phyloP scores from a whole-genome alignment of 2,797 vertebrate genomes.

The Synaphobranchus kaupii region DNA sequence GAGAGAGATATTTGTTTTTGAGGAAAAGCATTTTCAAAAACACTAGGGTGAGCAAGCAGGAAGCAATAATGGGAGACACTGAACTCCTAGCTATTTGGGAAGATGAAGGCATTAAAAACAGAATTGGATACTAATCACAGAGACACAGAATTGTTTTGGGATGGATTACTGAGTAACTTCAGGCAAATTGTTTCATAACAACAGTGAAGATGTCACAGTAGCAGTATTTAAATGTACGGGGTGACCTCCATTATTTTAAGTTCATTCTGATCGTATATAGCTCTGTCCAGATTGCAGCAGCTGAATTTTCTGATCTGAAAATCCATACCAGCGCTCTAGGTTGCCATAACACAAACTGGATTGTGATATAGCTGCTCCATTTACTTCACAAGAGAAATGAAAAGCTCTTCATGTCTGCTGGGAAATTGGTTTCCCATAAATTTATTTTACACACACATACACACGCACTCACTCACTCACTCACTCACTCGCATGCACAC shows the following conservation, averaged over 20 bases:
- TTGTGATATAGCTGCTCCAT: background rate
- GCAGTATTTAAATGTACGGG: background rate
- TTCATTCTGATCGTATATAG: too few relatives aligned
- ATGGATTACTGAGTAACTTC: background rate
- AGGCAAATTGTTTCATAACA: background rate
- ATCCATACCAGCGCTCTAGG: background rate
- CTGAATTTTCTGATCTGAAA: too few relatives aligned
- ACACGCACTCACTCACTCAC: too few relatives aligned
- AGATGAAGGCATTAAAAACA: background rate
- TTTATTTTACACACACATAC: background rate
- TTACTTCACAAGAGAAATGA: background rate
- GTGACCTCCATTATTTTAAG: background rate
- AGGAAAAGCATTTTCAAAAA: background rate
- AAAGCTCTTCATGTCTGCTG: background rate
- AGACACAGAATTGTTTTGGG: background rate
- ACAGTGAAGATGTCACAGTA: background rate
- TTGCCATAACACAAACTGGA: background rate
- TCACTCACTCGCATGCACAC: too few relatives aligned
- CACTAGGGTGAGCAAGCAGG: too few relatives aligned
- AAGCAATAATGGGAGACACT: background rate
- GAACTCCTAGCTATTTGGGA: background rate
- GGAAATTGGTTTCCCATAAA: background rate
- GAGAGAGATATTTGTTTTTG: background rate
- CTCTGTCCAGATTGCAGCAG: too few relatives aligned
- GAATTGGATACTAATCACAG: background rate